Percentiles rank a stretch among this genome's conserved stretches.
Evolutionary conservation across 2,797 vertebrate genomes (phyloP).

Genomic region (Platyrinchus mystaceus): DNA sequence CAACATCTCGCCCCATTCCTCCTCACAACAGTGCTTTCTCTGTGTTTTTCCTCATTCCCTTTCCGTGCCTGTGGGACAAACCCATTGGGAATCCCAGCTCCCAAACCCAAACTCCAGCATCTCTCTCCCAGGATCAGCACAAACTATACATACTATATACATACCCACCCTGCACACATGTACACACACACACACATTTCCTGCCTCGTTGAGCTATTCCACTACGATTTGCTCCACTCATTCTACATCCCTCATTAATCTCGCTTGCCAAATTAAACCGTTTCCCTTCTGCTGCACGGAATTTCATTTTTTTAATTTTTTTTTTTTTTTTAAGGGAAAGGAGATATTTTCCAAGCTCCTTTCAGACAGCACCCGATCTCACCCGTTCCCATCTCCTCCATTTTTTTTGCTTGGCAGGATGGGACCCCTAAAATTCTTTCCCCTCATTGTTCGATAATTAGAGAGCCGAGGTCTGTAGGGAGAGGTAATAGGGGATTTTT

Average conservation of each 20-base stretch:
- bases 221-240: neutral
- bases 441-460: neutral
- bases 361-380: neutral
- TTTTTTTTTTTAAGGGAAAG: neutral
- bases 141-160: accelerated
- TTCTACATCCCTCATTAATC: conserved; percentile 5
- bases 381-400: neutral
- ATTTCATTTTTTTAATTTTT: neutral
- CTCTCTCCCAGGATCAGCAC: neutral
- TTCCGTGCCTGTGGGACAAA: neutral
- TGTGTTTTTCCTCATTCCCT: neutral
- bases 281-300: neutral
- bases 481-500: neutral
- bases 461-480: neutral
- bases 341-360: neutral
- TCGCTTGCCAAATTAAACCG: neutral
- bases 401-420: neutral
- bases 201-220: neutral
- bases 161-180: neutral
- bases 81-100: neutral
- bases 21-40: neutral
- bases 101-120: neutral
- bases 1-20: neutral
- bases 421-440: conserved; percentile 12
- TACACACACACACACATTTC: neutral